phyloP scores from a whole-genome alignment of 2,797 vertebrate genomes.

The Simalia tracyae region DNA sequence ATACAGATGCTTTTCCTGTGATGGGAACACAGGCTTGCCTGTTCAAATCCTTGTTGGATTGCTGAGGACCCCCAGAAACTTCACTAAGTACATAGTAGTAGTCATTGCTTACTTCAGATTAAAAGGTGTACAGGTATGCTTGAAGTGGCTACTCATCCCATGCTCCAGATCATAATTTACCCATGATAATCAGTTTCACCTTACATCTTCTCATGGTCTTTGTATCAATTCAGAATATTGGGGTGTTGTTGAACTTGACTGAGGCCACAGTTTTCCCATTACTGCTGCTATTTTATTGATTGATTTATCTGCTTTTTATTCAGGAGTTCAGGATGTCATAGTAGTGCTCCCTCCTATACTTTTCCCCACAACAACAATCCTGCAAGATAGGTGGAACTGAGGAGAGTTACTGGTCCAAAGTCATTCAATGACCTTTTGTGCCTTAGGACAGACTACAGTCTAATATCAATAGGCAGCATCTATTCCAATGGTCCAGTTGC shows the following conservation, averaged over 20 bases:
- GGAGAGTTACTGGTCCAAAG: neutral
- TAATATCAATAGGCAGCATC: neutral
- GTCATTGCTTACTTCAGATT: neutral
- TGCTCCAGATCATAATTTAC: neutral
- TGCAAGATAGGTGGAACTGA: neutral
- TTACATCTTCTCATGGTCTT: neutral
- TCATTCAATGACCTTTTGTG: neutral
- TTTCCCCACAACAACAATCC: neutral
- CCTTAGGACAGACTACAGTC: neutral
- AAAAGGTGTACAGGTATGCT: neutral
- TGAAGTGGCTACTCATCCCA: neutral
- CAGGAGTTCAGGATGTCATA: neutral
- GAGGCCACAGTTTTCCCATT: neutral
- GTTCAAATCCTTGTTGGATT: neutral
- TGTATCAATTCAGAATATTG: neutral
- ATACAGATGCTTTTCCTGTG: neutral
- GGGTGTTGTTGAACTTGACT: neutral
- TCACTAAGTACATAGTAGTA: neutral
- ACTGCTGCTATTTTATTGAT: neutral
- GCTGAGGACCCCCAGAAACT: neutral
- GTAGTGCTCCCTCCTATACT: neutral
- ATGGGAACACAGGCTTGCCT: neutral
- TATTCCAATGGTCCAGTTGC: too few species aligned
- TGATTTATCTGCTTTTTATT: neutral
- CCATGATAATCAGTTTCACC: neutral